Conservation (phyloP, 92 coral and sea anemone genomes). For the Heteractis magnifica region DNA sequence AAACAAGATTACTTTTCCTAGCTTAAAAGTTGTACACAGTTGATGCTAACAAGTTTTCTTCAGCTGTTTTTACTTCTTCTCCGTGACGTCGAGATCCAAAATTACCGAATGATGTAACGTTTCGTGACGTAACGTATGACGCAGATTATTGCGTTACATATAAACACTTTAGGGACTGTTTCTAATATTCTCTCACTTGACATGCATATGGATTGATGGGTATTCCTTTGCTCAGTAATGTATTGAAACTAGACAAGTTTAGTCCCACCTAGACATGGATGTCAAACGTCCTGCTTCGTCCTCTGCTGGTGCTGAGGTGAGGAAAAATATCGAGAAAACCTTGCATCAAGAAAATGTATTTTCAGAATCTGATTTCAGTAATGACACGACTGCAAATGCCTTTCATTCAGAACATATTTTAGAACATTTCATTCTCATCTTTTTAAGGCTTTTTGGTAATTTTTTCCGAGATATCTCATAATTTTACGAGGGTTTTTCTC, state of each 20-base stretch:
- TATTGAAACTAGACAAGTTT: background rate
- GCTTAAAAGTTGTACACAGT: too few relatives aligned
- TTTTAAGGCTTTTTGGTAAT: background rate
- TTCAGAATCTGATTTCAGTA: background rate
- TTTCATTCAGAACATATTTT: background rate
- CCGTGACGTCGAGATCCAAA: background rate
- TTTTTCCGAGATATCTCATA: background rate
- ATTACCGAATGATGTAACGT: background rate
- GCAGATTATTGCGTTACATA: background rate
- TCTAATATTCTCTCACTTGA: background rate
- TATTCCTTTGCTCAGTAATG: background rate
- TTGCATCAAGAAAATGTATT: background rate
- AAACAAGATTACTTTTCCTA: background rate
- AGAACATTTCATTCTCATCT: background rate
- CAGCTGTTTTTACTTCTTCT: too few relatives aligned
- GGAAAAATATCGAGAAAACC: background rate
- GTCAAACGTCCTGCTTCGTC: background rate
- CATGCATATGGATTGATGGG: background rate
- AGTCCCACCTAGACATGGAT: background rate
- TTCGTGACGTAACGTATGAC: background rate
- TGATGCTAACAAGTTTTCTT: too few relatives aligned
- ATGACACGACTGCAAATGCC: background rate
- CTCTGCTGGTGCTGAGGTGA: background rate
- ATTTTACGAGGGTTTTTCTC: background rate
- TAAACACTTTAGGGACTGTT: background rate